phyloP scores from a whole-genome alignment of 2,113 vertebrate genomes.

The Monarcha castaneiventris region DNA sequence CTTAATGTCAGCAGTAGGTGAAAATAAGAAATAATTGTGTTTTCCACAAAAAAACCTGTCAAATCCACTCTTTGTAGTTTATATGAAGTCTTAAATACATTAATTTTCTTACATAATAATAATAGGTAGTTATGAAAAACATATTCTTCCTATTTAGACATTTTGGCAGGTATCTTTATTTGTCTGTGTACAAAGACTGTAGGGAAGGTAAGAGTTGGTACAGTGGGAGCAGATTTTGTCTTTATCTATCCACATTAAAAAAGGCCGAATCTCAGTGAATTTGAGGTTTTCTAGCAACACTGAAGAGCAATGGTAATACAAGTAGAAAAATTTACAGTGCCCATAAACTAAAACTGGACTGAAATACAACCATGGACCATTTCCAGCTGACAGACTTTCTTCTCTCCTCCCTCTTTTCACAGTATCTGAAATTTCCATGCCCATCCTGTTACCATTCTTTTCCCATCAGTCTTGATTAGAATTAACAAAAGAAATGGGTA shows the following conservation, averaged over 20 bases:
- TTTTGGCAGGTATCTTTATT: neutral
- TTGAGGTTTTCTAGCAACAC: neutral
- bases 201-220: neutral
- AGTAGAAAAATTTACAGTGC: neutral
- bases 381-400: neutral
- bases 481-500: neutral
- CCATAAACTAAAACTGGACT: neutral
- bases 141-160: neutral
- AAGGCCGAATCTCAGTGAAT: neutral
- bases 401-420: neutral
- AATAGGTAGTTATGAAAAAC: neutral
- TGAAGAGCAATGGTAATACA: neutral
- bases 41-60: neutral
- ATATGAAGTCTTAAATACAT: neutral
- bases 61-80: neutral
- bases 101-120: neutral
- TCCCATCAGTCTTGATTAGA: neutral
- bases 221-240: neutral
- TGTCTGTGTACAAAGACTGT: neutral
- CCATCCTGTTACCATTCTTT: neutral
- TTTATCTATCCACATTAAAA: neutral
- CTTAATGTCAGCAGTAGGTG: neutral
- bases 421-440: neutral
- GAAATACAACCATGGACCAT: neutral
- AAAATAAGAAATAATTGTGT: neutral